phyloP scores from a whole-genome alignment of 2,113 vertebrate genomes.

The Bubo blakistoni region DNA sequence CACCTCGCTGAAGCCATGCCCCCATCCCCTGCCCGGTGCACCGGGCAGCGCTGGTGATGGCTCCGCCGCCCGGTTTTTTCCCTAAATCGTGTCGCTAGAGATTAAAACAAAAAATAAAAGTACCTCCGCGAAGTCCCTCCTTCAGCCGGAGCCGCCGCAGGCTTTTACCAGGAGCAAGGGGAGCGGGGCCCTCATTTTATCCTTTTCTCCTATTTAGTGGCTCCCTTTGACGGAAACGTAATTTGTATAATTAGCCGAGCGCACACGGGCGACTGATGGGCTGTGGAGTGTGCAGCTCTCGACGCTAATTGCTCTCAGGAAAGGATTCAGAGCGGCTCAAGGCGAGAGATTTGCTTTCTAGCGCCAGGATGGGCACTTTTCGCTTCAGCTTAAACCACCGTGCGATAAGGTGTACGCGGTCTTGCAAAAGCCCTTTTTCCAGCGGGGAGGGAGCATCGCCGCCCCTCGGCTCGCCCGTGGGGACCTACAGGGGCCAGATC shows the following conservation, averaged over 20 bases:
- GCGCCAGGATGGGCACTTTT: neutral
- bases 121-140: neutral
- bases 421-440: neutral
- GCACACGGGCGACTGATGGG: conserved; percentile 39
- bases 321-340: conserved; percentile 45
- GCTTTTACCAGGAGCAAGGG: conserved; percentile 4
- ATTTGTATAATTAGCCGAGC: conserved; percentile 73
- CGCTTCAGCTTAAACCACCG: neutral
- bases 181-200: neutral
- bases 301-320: conserved; percentile 65
- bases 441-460: neutral
- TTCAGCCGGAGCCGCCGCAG: neutral
- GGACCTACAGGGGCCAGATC: neutral
- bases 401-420: neutral
- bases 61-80: neutral
- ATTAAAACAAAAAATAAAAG: neutral
- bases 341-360: neutral
- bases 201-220: conserved; percentile 49
- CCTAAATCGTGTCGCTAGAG: neutral
- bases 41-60: neutral
- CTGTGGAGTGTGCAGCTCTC: conserved; percentile 47
- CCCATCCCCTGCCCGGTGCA: neutral
- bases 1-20: neutral
- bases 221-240: conserved; percentile 59
- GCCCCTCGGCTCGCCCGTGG: neutral